phyloP scores from a whole-genome alignment of 2,113 vertebrate genomes.

The Rousettus leschenaultii region DNA sequence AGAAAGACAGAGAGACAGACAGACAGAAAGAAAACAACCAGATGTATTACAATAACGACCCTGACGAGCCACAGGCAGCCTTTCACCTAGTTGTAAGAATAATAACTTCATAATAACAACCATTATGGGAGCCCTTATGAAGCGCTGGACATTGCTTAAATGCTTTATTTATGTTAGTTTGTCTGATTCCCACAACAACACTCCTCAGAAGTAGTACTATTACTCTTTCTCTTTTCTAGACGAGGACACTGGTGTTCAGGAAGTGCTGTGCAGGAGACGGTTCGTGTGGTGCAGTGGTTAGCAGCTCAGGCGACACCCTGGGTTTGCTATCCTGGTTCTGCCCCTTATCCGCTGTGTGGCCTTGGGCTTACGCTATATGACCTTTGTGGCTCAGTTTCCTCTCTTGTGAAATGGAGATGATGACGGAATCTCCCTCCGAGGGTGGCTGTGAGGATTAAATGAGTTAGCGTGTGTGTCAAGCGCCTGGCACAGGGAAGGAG shows the following conservation, averaged over 20 bases:
- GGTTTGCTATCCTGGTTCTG: not conserved
- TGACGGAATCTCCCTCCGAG: not conserved
- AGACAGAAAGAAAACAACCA: not conserved
- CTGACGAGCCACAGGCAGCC: not conserved
- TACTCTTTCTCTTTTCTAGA: not conserved
- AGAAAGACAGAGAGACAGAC: no score
- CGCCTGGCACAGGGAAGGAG: not conserved
- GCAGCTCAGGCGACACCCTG: not conserved
- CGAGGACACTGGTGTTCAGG: not conserved
- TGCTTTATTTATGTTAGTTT: not conserved
- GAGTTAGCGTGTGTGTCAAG: not conserved
- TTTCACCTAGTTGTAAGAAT: not conserved
- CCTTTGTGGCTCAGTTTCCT: not conserved
- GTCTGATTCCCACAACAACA: not conserved
- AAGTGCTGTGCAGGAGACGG: not conserved
- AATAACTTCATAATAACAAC: not conserved
- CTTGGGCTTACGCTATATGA: not conserved
- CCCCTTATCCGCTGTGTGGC: not conserved
- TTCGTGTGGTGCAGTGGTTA: accelerated
- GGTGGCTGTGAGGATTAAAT: not conserved
- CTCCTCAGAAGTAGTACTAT: not conserved
- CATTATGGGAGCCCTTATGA: not conserved
- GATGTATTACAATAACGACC: not conserved
- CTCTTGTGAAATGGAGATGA: not conserved
- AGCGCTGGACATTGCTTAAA: not conserved